Evolutionary conservation across 2,888 invertebrate species (phyloP), one percentile per base, ranked within the genome.

Genomic region (Hypomecis atomaria): DNA sequence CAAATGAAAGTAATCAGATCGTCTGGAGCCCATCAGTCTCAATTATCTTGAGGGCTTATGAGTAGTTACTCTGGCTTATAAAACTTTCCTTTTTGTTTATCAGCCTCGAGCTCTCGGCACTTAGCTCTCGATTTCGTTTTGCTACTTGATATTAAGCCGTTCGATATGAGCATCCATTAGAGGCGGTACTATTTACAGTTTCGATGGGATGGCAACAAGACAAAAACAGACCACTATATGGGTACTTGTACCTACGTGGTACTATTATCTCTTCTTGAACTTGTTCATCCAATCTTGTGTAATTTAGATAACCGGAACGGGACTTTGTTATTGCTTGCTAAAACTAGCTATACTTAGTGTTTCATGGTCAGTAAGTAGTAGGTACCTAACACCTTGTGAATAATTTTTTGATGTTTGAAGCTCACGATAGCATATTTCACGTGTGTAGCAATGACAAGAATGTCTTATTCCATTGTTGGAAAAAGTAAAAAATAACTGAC

Each of bases 1-100:
- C 43, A 55, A 66, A 69, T 58, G 62, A 64, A 64, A 66, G 66
- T 65, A 61, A 72, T 72, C 69, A 67, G 36, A 59, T 53, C 49
- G 47, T 61, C 65, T 58, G 66, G 63, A 53, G 49, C 52, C 34
- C 53, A 69, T 62, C 66, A 61, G 62, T 65, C 65, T 71, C 62
- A 67, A 65, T 73, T 67, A 33, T 49, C 52, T 62, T 62, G 57
- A 59, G 58, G 9, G 59, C 44, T 56, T 40, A 59, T 36, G 58
- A 62, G 64, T 66, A n/a, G n/a, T n/a, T n/a, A 64, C 54, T 66
- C 60, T 10, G 65, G 59, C 58, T 62, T 53, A 64, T 62, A 44
- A 59, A 61, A 57, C 42, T 65, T 68, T 66, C 62, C 62, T 65
- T 66, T 66, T 44, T 36, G 57, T 50, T 70, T 58, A 56, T 67